Evolutionary conservation across 2,888 invertebrate species (phyloP), one percentile per base, ranked within the genome.

Genomic region (Esperia sulphurella): DNA sequence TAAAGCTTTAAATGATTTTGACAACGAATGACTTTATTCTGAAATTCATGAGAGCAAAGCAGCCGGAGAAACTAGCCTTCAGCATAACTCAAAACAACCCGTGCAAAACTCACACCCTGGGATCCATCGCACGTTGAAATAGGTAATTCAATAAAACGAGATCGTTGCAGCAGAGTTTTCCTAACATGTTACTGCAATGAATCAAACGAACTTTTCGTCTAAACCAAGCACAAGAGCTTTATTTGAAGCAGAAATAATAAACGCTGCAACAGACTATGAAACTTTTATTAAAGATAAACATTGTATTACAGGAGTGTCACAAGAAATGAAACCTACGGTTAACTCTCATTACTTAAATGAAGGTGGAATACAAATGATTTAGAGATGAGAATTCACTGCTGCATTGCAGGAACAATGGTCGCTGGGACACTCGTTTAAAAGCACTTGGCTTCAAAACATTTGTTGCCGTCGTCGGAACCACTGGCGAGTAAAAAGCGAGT

Each of bases 381-480:
- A 39, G 28, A 40, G 48, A 40, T 44, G 45, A 44, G 41, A 41
- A 35, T 41, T 39, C 31, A 7, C 14, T 13, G 41, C 21, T 37
- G 41, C 47, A 42, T 41, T 44, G 38, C 29, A 41, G 14, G 38
- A 47, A 50, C 50, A 50, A 50, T 47, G 38, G 45, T 49, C 35
- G 44, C 41, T 13, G 47, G 37, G 50, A 47, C 47, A 45, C 45
- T 47, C 47, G 42, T 47, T 50, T 43, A 40, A 38, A 38, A 47
- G 38, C 31, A 43, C 39, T 48, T 48, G 43, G 40, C 50, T 41
- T 50, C 21, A 38, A 37, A 43, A 51, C 30, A 43, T 49, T 50
- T 43, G 48, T 41, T 10, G 29, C 41, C 10, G 43, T 40, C 31
- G 39, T 40, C 31, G 39, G 46, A 44, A n/a, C 35, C 45, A 37